Evolutionary conservation across 2,888 invertebrate genomes (phyloP).

Genomic region (Harmothoe impar): DNA sequence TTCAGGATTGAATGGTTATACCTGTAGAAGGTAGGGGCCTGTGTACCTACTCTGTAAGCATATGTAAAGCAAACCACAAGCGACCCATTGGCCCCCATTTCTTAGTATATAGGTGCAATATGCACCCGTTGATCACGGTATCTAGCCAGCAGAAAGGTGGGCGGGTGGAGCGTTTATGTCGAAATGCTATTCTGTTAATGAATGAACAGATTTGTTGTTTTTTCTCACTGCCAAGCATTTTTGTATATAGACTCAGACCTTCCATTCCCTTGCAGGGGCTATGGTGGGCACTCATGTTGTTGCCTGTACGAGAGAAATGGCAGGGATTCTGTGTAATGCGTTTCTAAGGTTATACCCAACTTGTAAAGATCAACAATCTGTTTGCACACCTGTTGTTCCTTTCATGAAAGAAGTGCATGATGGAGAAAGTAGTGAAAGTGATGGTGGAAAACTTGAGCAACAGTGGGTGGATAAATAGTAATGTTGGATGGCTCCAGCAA

Average conservation of each 20-base stretch:
- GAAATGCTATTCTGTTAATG: neutral
- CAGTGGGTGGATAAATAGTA: neutral
- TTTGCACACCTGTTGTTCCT: neutral
- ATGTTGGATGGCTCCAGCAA: slow-evolving; percentile 4
- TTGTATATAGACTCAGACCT: slow-evolving; percentile 16
- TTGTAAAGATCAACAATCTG: neutral
- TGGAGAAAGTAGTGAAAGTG: slow-evolving; percentile 15
- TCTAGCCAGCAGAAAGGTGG: neutral
- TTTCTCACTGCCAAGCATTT: slow-evolving; percentile 37
- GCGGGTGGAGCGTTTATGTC: neutral
- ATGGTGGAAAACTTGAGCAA: slow-evolving; percentile 6
- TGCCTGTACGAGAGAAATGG: neutral
- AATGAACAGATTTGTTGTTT: neutral
- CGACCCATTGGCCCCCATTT: neutral
- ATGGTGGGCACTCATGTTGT: neutral
- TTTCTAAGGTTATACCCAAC: neutral
- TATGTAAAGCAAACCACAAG: neutral
- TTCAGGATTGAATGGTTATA: slow-evolving; percentile 3
- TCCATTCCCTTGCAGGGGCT: too few species aligned
- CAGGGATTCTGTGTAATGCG: neutral
- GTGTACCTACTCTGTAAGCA: neutral
- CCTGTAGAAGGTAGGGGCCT: slow-evolving; percentile 1
- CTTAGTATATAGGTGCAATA: neutral
- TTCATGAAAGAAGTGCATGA: neutral
- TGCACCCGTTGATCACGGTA: neutral